Evolutionary conservation across 1,140 invertebrate genomes (phyloP).

Genomic region (Coptotermes formosanus): DNA sequence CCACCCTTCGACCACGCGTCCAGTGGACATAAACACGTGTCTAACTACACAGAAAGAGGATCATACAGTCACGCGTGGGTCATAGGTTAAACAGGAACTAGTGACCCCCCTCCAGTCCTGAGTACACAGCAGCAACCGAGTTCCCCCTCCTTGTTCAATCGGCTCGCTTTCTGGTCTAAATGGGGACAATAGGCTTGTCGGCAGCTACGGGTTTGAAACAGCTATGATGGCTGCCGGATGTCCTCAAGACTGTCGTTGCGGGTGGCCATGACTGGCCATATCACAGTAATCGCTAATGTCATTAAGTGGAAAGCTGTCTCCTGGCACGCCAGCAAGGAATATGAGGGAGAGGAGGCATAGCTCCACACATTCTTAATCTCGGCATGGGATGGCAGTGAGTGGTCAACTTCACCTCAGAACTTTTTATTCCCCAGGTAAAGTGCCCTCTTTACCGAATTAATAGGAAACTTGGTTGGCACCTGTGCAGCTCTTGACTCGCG

Average conservation of each 20-base stretch:
- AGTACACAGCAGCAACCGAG: neutral
- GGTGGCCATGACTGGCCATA: neutral
- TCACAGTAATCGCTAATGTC: neutral
- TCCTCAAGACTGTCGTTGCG: neutral
- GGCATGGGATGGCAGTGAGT: too few species aligned
- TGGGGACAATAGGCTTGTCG: slow-evolving; percentile 13
- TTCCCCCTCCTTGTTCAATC: neutral
- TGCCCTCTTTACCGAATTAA: too few species aligned
- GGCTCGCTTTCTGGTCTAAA: slow-evolving; percentile 4
- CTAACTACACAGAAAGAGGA: neutral
- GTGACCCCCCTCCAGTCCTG: neutral
- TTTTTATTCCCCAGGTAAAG: too few species aligned
- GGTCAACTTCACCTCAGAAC: too few species aligned
- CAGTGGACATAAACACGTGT: neutral
- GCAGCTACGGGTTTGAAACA: neutral
- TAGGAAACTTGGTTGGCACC: too few species aligned
- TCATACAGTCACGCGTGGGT: neutral
- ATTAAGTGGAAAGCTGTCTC: too few species aligned
- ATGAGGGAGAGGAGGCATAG: too few species aligned
- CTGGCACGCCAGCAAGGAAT: too few species aligned
- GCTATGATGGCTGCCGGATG: neutral
- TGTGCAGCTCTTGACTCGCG: too few species aligned
- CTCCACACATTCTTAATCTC: too few species aligned
- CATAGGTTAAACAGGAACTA: neutral
- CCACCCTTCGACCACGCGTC: neutral